A percentile compares a stretch with the other conserved stretches of the same genome.
These are phyloP conservation scores for Podotricha telesiphe DNA, from an alignment of 2,888 invertebrate species.

Conservation along the genomic window DNA sequence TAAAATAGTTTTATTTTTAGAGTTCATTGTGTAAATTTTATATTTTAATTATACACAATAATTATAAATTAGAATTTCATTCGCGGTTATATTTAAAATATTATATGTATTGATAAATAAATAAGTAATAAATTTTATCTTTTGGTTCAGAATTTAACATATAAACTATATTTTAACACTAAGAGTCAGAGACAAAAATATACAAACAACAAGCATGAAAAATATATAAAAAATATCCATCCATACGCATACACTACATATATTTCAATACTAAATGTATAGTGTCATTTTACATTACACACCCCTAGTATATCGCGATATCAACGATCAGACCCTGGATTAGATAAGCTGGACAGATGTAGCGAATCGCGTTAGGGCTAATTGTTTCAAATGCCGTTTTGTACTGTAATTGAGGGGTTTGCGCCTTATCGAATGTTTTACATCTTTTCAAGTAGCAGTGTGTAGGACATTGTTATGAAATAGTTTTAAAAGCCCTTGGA, in stretches of 20 bases:
- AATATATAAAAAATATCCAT: too few relatives aligned
- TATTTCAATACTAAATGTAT: neutral
- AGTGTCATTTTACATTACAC: constrained; percentile 16
- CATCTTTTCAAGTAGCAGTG: constrained; percentile 1
- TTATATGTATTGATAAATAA: too few relatives aligned
- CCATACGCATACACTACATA: too few relatives aligned
- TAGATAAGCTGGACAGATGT: constrained; percentile 32
- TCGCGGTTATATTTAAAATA: too few relatives aligned
- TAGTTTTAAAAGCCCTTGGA: neutral
- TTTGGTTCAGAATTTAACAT: too few relatives aligned
- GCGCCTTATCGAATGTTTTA: constrained; percentile 9
- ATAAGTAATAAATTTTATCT: too few relatives aligned
- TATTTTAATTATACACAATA: too few relatives aligned
- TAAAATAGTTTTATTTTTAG: neutral
- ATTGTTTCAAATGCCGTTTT: constrained; percentile 33
- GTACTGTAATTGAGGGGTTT: constrained; percentile 25
- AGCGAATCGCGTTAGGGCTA: constrained; percentile 26
- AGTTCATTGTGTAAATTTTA: too few relatives aligned
- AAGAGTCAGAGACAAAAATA: too few relatives aligned
- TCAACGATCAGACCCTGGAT: constrained; percentile 32
- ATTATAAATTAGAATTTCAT: too few relatives aligned
- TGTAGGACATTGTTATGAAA: constrained; percentile 2
- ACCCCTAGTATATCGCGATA: constrained; percentile 19
- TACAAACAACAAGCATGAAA: too few relatives aligned
- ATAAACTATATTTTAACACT: too few relatives aligned